phyloP scores from a whole-genome alignment of 2,113 vertebrate genomes.

The Brachypodius melanocephalos region DNA sequence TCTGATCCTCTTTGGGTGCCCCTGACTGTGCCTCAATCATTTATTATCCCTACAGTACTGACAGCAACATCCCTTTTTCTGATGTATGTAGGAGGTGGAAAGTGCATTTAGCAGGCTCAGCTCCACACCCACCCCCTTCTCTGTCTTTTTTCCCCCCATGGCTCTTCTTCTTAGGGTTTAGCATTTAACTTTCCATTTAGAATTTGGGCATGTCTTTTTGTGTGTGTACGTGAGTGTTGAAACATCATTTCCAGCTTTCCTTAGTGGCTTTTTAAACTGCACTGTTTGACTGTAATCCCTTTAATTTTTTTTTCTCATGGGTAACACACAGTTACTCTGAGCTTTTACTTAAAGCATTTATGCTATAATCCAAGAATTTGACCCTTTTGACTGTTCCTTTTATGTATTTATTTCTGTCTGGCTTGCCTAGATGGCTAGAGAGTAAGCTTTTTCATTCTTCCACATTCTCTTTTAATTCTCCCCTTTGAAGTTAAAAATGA shows the following conservation, averaged over 20 bases:
- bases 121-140: accelerated
- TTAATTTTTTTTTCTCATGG: not conserved
- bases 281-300: not conserved
- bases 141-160: accelerated
- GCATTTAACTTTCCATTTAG: not conserved
- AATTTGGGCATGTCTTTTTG: not conserved
- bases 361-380: not conserved
- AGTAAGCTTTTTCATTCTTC: not conserved
- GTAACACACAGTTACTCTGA: not conserved
- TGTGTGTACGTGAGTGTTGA: not conserved
- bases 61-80: not conserved
- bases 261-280: not conserved
- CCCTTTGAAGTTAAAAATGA: not conserved
- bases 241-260: not conserved
- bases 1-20: not conserved
- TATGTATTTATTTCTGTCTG: not conserved
- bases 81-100: not conserved
- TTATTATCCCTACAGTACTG: not conserved
- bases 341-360: not conserved
- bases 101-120: not conserved
- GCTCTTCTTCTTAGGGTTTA: not conserved
- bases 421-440: not conserved
- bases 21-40: not conserved
- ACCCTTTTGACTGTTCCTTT: not conserved
- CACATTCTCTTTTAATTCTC: not conserved